Evolutionary conservation across 2,113 vertebrate genomes (phyloP).

Genomic region (Brachyistius frenatus): DNA sequence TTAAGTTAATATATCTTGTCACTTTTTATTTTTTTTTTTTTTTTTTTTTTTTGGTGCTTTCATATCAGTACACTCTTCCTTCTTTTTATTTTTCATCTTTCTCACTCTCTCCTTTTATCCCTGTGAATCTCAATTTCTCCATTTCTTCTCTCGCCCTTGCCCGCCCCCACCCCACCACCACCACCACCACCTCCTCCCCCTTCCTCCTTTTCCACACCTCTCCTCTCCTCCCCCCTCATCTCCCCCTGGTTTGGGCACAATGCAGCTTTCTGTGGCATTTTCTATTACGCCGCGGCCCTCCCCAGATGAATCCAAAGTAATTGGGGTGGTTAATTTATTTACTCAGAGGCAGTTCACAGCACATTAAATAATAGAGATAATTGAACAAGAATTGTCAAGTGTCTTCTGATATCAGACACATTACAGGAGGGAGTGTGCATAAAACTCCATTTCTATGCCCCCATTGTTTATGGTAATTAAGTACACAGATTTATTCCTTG

Average conservation of each 20-base stretch:
- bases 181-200: background rate
- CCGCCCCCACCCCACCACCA: conserved; percentile 33
- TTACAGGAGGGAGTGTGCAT: conserved; percentile 99
- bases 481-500: conserved; percentile 99
- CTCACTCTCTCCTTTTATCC: conserved; percentile 34
- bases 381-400: conserved; percentile 99
- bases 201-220: conserved; percentile 30
- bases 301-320: conserved; percentile 99
- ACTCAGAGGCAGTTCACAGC: conserved; percentile 99
- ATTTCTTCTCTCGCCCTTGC: background rate
- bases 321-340: conserved; percentile 99
- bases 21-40: background rate
- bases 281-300: conserved; percentile 89
- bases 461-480: conserved; percentile 99
- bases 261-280: conserved; percentile 93
- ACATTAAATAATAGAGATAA: conserved; percentile 99
- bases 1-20: background rate
- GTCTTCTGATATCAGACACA: conserved; percentile 99
- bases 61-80: conserved; percentile 15
- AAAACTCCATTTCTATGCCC: conserved; percentile 99
- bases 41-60: background rate
- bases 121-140: conserved; percentile 29
- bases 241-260: conserved; percentile 69
- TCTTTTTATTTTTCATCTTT: background rate
- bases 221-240: background rate